Conservation (phyloP, 2,113 vertebrate species). For the Elephas maximus region DNA sequence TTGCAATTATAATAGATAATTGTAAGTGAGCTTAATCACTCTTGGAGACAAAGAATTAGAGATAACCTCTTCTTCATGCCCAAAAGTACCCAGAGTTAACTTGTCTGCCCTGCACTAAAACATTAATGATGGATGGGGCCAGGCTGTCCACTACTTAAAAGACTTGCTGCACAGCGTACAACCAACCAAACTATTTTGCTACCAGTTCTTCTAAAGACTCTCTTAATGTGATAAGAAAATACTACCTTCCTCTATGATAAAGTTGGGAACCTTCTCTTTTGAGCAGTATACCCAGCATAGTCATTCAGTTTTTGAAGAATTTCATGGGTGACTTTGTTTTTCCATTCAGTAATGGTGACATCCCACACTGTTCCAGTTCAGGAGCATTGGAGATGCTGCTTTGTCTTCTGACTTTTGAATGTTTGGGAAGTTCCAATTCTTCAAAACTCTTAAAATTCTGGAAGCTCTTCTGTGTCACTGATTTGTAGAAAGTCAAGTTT, state of each 20-base stretch:
- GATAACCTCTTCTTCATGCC: conserved; percentile 97
- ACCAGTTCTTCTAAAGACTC: conserved; percentile 94
- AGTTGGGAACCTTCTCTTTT: conserved; percentile 93
- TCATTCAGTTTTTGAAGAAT: conserved; percentile 94
- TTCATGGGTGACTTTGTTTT: conserved; percentile 89
- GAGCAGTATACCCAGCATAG: conserved; percentile 91
- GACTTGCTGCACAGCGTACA: conserved; percentile 96
- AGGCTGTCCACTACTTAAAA: conserved; percentile 98
- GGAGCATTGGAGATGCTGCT: too few relatives aligned
- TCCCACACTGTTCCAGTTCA: too few relatives aligned
- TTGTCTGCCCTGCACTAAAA: conserved; percentile 97
- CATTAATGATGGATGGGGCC: conserved; percentile 97
- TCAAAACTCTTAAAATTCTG: conserved; percentile 94
- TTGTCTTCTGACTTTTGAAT: conserved; percentile 91
- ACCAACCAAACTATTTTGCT: conserved; percentile 96
- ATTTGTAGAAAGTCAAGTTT: conserved; percentile 95
- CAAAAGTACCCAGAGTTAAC: conserved; percentile 98
- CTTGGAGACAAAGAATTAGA: conserved; percentile 97
- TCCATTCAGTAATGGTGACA: conserved; percentile 92
- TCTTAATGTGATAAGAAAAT: conserved; percentile 93
- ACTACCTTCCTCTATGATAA: conserved; percentile 91
- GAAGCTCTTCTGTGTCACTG: conserved; percentile 92
- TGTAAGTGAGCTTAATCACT: conserved; percentile 92
- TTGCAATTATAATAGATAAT: conserved; percentile 96
- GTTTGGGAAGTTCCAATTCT: conserved; percentile 94